Percentiles rank a stretch among this genome's conserved stretches.
Conservation (phyloP, 1,140 invertebrate species). For the Leptinotarsa texana region DNA sequence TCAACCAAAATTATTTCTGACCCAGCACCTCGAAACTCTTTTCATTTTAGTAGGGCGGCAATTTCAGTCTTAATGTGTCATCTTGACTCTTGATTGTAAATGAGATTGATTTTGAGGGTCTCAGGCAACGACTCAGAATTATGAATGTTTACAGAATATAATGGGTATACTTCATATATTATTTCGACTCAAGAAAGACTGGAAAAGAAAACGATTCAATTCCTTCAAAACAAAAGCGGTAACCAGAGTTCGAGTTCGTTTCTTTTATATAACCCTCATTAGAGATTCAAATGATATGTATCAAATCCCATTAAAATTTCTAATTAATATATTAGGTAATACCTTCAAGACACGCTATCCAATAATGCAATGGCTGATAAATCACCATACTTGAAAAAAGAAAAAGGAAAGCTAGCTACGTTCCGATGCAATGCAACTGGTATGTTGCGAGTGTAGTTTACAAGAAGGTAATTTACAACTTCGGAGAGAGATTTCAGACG, state of each 20-base stretch:
- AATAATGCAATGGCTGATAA: neutral
- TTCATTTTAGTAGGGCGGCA: no score
- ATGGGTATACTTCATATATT: no score
- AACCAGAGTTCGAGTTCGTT: neutral
- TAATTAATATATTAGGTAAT: slow-evolving; percentile 4
- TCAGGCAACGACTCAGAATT: no score
- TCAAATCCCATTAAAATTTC: slow-evolving; percentile 3
- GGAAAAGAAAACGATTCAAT: no score
- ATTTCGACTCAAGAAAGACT: no score
- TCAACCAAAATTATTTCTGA: no score
- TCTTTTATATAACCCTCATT: slow-evolving; percentile 6
- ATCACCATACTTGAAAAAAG: neutral
- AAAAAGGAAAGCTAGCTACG: neutral
- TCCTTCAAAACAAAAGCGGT: no score
- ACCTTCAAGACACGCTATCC: neutral
- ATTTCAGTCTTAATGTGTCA: no score
- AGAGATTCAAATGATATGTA: slow-evolving; percentile 6
- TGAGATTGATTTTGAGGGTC: no score
- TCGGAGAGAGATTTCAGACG: neutral
- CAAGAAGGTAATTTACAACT: neutral
- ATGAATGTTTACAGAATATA: no score
- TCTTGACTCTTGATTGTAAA: no score
- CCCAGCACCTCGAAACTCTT: no score
- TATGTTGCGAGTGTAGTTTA: neutral
- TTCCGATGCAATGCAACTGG: neutral